Evolutionary conservation across 2,113 vertebrate genomes (phyloP).

Genomic region (Pedionomus torquatus): DNA sequence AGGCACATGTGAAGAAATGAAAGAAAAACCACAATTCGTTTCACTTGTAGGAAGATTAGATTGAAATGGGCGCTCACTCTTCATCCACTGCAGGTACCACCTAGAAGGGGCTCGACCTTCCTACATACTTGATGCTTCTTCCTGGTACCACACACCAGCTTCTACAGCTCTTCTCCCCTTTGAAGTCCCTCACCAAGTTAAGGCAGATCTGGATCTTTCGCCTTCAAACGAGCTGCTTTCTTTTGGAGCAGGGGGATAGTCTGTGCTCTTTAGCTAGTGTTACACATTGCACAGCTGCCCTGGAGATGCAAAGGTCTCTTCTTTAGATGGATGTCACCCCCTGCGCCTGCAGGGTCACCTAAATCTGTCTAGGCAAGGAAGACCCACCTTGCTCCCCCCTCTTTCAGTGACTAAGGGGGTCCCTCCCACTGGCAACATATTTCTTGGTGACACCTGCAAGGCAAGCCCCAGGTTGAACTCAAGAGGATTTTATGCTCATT

Average conservation of each 20-base stretch:
- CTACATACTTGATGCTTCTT: background rate
- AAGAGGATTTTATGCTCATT: background rate
- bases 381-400: background rate
- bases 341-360: background rate
- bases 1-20: slow-evolving; percentile 47
- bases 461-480: fast-evolving
- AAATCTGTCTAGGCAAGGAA: background rate
- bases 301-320: background rate
- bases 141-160: background rate
- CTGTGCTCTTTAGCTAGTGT: background rate
- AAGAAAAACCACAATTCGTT: slow-evolving; percentile 41
- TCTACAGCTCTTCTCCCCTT: background rate
- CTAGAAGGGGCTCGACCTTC: background rate
- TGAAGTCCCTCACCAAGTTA: background rate
- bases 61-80: background rate
- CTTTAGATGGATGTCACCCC: background rate
- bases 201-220: background rate
- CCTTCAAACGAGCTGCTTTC: background rate
- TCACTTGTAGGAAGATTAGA: slow-evolving; percentile 34
- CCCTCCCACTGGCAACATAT: background rate
- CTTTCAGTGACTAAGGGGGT: background rate
- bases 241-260: background rate
- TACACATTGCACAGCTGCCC: fast-evolving
- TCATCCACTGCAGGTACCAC: background rate
- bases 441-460: background rate